Evolutionary conservation across 2,888 invertebrate species (phyloP), one percentile per base, ranked within the genome.

Genomic region (Lochmaea capreae): DNA sequence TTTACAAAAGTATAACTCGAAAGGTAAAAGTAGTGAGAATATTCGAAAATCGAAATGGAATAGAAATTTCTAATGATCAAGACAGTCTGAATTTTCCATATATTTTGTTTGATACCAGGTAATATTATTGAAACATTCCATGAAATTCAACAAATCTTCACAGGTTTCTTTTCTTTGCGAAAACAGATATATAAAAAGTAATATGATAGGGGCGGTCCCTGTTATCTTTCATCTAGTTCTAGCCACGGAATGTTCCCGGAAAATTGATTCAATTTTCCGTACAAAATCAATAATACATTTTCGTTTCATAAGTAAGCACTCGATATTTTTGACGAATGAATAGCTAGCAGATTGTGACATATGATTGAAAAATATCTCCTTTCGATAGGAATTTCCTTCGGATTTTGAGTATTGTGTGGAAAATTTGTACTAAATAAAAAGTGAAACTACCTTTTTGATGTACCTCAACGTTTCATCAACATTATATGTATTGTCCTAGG

Each of bases 281-380:
- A 54, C 18, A 0, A 10, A 54, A 54, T 54, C 54, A 54, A 54
- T 46, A 54, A 10, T 54, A 9, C 54, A 54, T 54, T 9, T 16
- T 18, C 16, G n/a, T 18, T 54, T 2, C 16, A 49, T 9, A 8
- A 16, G 9, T 16, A 54, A 54, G 16, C 16, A 16, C 9, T 54
- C 18, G 54, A 54, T 54, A 54, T 54, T 18, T 54, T 54, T 54
- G 54, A 54, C 16, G 18, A 11, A 54, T 54, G 54, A 54, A n/a
- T 52, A 52, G 16, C 5, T 8, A 8, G 8, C 10, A 54, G 18
- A 3, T 54, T 18, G 54, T 54, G 54, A 54, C 16, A 54, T 10
- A 54, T 11, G 54, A 9, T 18, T 54, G 54, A 18, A 54, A 52
- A 18, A 18, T 16, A 54, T 54, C 18, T 54, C 8, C 10, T 54